Conservation (phyloP, 2,888 invertebrate genomes). For the Odontocolon sp. region DNA sequence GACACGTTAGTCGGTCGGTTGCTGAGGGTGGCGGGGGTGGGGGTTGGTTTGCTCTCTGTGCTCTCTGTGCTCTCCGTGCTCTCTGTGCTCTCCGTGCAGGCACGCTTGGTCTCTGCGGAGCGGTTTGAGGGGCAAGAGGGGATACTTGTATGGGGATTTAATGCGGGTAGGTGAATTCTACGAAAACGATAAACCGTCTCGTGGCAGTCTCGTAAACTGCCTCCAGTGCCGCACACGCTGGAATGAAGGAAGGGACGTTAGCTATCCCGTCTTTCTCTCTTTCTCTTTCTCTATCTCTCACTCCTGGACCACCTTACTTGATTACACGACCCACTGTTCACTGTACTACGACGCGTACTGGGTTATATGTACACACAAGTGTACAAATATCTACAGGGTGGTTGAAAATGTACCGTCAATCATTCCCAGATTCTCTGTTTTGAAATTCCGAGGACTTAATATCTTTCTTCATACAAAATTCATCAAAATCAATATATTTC, state of each 20-base stretch:
- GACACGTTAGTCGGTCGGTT: constrained; percentile 59
- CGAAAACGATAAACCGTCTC: constrained; percentile 62
- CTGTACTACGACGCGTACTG: constrained; percentile 35
- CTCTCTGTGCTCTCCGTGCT: constrained; percentile 27
- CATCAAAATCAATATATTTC: too few species aligned
- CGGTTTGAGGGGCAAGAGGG: background rate
- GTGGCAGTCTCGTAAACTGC: constrained; percentile 59
- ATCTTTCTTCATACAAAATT: too few species aligned
- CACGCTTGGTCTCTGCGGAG: background rate
- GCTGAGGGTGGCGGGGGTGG: constrained; percentile 10
- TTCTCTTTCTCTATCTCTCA: constrained; percentile 12
- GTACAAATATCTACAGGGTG: constrained; percentile 22
- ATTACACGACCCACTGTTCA: constrained; percentile 55
- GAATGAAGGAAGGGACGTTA: constrained; percentile 53
- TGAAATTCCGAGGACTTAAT: too few species aligned
- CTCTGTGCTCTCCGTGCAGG: constrained; percentile 8
- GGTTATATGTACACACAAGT: constrained; percentile 9
- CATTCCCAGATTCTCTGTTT: background rate
- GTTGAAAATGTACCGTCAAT: constrained; percentile 8
- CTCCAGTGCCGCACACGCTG: constrained; percentile 31
- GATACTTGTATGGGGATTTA: constrained; percentile 56
- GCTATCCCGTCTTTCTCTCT: constrained; percentile 17
- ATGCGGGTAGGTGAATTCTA: constrained; percentile 59
- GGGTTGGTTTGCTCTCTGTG: constrained; percentile 19
- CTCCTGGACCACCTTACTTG: constrained; percentile 60